Evolutionary conservation across 2,113 vertebrate species (phyloP).

Genomic region (Centrocercus urophasianus): DNA sequence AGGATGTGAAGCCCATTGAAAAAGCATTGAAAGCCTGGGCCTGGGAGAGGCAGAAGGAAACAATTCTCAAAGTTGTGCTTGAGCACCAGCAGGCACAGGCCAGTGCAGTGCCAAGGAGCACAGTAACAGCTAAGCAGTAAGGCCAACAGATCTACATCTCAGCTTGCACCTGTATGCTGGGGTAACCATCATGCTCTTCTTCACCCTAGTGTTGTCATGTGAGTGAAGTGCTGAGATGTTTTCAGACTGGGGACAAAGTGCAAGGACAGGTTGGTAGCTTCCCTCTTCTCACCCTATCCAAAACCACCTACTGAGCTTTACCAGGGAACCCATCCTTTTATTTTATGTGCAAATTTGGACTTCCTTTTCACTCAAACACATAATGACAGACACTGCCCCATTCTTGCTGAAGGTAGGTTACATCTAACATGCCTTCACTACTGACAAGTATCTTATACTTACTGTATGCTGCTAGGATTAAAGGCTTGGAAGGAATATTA

Average conservation of each 20-base stretch:
- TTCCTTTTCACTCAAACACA: background rate
- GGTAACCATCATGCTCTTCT: rapidly evolving
- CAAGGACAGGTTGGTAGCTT: background rate
- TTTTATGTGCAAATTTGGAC: background rate
- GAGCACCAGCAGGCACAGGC: background rate
- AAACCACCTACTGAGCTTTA: background rate
- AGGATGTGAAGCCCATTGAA: background rate
- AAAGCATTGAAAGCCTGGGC: background rate
- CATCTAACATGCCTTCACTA: slow-evolving; percentile 1
- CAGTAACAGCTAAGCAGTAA: background rate
- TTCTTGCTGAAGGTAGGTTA: slow-evolving; percentile 1
- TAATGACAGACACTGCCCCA: slow-evolving; percentile 46
- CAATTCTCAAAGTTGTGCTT: background rate
- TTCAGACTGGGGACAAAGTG: background rate
- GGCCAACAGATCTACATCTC: background rate
- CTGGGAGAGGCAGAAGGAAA: background rate
- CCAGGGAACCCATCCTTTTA: background rate
- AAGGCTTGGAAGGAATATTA: slow-evolving; percentile 13
- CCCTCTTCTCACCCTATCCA: background rate
- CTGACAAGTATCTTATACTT: slow-evolving; percentile 39
- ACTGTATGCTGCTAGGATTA: slow-evolving; percentile 27
- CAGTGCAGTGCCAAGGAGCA: background rate
- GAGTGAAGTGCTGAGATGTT: background rate
- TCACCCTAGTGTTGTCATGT: rapidly evolving
- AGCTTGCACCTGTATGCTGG: background rate